Evolutionary conservation across 2,797 vertebrate genomes (phyloP), one percentile per base, ranked within the genome.

Genomic region (Aeoliscus strigatus): DNA sequence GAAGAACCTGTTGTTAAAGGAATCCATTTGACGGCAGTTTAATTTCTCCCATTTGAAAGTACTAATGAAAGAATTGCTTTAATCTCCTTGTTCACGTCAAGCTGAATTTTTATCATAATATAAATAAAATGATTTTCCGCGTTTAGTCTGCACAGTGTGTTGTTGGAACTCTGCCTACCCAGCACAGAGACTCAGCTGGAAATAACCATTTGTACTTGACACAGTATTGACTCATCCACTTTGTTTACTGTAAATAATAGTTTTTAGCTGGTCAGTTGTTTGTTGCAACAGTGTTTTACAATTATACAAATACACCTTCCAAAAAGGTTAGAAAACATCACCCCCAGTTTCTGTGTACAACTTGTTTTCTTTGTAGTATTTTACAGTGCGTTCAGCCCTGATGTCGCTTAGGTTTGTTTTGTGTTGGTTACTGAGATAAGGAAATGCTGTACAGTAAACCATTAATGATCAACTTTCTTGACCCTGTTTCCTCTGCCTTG

Each of bases 381-480:
- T 51, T 31, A 45, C 9, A 47, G 3, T 27, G 11, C 3, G 6
- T 29, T 4, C 10, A 14, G 14, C 27, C 11, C 11, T 2, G 2
- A 27, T 15, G 30, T 48, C 1, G 17, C 10, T 33, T 13, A 4
- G 6, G 27, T 23, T 13, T 51, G 27, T 58, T 53, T 44, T 52
- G 51, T 21, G 26, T 52, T 33, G 27, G 21, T 48, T 31, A 27
- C 21, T 28, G 23, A 54, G 54, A 58, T 55, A 62, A 62, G 14
- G 31, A 33, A 13, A 70, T 42, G 37, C 9, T 2, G 31, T 47
- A 42, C 50, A 58, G 60, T 72, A 67, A 72, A 71, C 55, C 49
- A 77, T 81, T 70, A 75, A 77, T 75, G 57, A 66, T 74, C 66
- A 53, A 70, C 70, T 70, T 72, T 42, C 38, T 23, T 21, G 34